Evolutionary conservation across 2,113 vertebrate species (phyloP).

Genomic region (Ia io): DNA sequence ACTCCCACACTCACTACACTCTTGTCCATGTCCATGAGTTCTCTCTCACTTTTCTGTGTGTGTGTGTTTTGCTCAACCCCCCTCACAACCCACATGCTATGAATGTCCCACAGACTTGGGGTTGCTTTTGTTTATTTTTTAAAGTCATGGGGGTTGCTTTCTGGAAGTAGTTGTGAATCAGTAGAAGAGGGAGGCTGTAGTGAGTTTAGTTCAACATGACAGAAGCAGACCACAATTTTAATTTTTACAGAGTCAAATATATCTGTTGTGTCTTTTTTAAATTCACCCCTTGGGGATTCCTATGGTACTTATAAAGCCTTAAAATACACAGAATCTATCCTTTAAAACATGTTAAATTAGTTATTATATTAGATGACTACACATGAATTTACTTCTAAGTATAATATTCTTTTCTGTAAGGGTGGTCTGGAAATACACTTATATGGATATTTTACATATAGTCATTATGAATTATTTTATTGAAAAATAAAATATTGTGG

Average conservation of each 20-base stretch:
- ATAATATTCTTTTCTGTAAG: neutral
- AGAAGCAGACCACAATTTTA: neutral
- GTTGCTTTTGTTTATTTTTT: neutral
- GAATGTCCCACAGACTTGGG: neutral
- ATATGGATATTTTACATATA: neutral
- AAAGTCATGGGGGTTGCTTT: neutral
- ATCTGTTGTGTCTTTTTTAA: neutral
- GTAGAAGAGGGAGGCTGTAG: fast-evolving
- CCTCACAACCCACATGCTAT: no score
- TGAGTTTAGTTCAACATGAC: neutral
- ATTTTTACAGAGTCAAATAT: neutral
- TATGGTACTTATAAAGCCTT: neutral
- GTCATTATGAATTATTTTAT: neutral
- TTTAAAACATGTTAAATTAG: neutral
- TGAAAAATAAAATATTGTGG: neutral
- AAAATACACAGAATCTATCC: neutral
- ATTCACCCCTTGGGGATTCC: neutral
- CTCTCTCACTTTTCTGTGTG: no score
- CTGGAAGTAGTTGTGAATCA: neutral
- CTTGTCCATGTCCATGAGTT: no score
- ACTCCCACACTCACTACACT: no score
- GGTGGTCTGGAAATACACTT: fast-evolving
- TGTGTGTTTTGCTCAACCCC: no score
- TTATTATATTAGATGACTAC: neutral
- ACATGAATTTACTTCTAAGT: neutral